phyloP scores from a whole-genome alignment of 2,113 vertebrate species.

The Anthoscopus minutus region DNA sequence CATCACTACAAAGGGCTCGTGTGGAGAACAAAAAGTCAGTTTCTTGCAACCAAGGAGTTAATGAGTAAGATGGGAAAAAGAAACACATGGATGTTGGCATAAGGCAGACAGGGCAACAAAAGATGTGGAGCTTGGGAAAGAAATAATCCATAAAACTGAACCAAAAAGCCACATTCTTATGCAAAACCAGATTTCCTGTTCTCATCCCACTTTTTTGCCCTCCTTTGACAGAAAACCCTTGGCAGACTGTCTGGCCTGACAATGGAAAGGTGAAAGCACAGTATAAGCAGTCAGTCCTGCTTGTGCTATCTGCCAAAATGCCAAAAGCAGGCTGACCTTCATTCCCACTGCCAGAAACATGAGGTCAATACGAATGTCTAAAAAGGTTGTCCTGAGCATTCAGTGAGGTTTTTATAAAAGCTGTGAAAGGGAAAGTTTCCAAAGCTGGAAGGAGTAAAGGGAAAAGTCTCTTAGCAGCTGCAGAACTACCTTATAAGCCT shows the following conservation, averaged over 20 bases:
- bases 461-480: constrained; percentile 3
- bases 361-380: not conserved
- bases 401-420: not conserved
- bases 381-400: not conserved
- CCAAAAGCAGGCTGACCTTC: not conserved
- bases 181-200: constrained; percentile 41
- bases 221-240: not conserved
- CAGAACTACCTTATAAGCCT: constrained; percentile 22
- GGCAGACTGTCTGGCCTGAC: not conserved
- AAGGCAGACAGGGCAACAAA: constrained; percentile 34
- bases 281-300: not conserved
- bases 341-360: not conserved
- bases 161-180: constrained; percentile 28
- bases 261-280: constrained; percentile 19
- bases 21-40: constrained; percentile 4
- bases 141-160: constrained; percentile 36
- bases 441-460: not conserved
- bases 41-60: constrained; percentile 4
- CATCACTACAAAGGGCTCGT: not conserved
- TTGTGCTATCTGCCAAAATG: not conserved
- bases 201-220: constrained; percentile 5
- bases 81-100: constrained; percentile 15
- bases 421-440: constrained; percentile 28
- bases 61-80: not conserved
- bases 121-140: constrained; percentile 50